Conservation (phyloP, 2,797 vertebrate genomes). For the Microcaecilia unicolor region DNA sequence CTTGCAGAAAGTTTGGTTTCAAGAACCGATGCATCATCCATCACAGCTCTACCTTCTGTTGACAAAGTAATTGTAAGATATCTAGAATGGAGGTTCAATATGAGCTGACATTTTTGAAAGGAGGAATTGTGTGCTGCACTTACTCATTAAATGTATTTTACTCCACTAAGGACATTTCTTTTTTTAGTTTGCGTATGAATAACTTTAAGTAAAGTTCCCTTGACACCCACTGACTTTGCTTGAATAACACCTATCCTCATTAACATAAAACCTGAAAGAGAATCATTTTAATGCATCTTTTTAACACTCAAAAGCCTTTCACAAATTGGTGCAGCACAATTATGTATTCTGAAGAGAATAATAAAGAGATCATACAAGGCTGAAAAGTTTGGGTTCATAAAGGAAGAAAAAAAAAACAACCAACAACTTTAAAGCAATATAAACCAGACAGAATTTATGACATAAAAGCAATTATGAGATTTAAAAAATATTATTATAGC, state of each 20-base stretch:
- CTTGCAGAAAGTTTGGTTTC: constrained; percentile 73
- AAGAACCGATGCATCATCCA: constrained; percentile 66
- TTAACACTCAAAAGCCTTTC: constrained; percentile 73
- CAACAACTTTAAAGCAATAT: constrained; percentile 42
- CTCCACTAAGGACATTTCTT: constrained; percentile 65
- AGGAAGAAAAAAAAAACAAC: constrained; percentile 32
- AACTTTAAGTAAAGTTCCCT: constrained; percentile 68
- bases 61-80: constrained; percentile 76
- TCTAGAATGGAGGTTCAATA: constrained; percentile 68
- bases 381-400: constrained; percentile 63
- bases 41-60: constrained; percentile 67
- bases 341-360: constrained; percentile 67
- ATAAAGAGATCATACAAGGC: constrained; percentile 66
- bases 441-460: constrained; percentile 39
- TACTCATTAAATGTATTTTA: constrained; percentile 75
- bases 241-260: constrained; percentile 72
- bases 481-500: neutral
- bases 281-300: constrained; percentile 71
- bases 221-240: constrained; percentile 69
- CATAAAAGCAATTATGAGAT: constrained; percentile 41
- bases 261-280: constrained; percentile 74
- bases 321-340: constrained; percentile 69
- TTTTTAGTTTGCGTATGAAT: constrained; percentile 74
- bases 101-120: constrained; percentile 75
- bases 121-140: constrained; percentile 70